These are phyloP conservation scores for Malthinus seriepunctatus DNA, from an alignment of 2,888 invertebrate species.

Conservation along the genomic window DNA sequence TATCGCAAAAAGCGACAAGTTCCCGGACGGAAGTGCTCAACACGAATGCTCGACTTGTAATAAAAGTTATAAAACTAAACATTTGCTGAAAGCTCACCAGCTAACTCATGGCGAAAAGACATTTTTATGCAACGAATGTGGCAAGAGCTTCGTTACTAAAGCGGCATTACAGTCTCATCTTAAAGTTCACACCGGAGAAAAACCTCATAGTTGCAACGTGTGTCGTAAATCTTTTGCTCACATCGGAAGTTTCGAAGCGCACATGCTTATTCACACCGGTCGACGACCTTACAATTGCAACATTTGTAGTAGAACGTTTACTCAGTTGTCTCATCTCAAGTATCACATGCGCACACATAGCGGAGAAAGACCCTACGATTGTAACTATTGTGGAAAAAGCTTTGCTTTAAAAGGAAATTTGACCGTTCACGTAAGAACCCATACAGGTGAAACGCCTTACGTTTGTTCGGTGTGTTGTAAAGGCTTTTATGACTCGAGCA, in stretches of 20 bases:
- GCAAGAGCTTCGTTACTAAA: constrained; percentile 37
- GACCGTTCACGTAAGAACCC: constrained; percentile 24
- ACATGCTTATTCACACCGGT: constrained; percentile 50
- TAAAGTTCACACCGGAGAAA: constrained; percentile 40
- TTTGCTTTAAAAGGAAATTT: constrained; percentile 44
- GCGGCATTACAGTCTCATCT: constrained; percentile 41
- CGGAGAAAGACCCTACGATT: constrained; percentile 42
- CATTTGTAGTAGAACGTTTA: constrained; percentile 49
- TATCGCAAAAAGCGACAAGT: constrained; percentile 2
- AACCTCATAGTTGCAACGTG: constrained; percentile 40
- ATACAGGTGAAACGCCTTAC: constrained; percentile 30
- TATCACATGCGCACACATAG: constrained; percentile 44
- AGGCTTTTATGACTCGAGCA: constrained; percentile 35
- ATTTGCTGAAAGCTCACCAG: constrained; percentile 31
- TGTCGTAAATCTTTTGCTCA: constrained; percentile 46
- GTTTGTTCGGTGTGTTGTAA: constrained; percentile 30
- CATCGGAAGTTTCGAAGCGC: constrained; percentile 34
- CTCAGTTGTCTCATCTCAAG: constrained; percentile 43
- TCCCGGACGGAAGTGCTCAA: constrained; percentile 12
- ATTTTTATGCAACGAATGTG: constrained; percentile 40
- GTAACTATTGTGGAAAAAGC: constrained; percentile 38
- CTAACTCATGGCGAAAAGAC: constrained; percentile 35
- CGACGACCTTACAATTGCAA: constrained; percentile 52
- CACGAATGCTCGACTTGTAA: constrained; percentile 28
- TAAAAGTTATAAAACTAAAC: constrained; percentile 30